Evolutionary conservation across 2,113 vertebrate species (phyloP).

Genomic region (Theropithecus gelada): DNA sequence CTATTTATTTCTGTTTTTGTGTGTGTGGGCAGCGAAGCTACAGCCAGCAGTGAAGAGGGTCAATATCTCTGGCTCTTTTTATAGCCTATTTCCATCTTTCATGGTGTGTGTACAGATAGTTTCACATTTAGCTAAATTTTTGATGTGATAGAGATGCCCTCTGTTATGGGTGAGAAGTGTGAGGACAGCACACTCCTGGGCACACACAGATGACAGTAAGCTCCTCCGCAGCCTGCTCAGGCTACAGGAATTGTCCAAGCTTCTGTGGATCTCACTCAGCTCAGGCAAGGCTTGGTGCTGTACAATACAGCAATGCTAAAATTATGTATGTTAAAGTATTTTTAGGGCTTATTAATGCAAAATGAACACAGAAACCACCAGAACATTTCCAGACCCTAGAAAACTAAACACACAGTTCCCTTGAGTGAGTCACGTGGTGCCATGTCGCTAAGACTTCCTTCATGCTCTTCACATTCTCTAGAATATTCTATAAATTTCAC

Average conservation of each 20-base stretch:
- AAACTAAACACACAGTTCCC: neutral
- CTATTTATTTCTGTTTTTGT: neutral
- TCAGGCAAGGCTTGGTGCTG: neutral
- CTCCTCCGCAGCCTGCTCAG: neutral
- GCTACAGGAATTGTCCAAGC: neutral
- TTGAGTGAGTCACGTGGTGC: neutral
- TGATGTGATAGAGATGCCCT: neutral
- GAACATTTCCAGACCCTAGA: neutral
- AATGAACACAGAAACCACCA: neutral
- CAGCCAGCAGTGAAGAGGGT: neutral
- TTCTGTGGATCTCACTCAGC: neutral
- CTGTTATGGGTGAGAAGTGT: neutral
- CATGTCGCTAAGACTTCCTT: neutral
- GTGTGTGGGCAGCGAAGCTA: neutral
- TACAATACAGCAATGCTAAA: neutral
- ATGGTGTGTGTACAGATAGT: neutral
- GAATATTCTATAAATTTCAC: neutral
- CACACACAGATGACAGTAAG: neutral
- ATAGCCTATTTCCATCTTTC: neutral
- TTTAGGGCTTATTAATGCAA: neutral
- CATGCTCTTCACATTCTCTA: fast-evolving
- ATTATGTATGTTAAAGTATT: neutral
- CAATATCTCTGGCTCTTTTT: neutral
- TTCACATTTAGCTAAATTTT: neutral
- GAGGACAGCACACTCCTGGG: neutral